These are phyloP conservation scores for Drosophila suboccidentalis DNA, from an alignment of 2,888 invertebrate genomes.

Conservation along the genomic window DNA sequence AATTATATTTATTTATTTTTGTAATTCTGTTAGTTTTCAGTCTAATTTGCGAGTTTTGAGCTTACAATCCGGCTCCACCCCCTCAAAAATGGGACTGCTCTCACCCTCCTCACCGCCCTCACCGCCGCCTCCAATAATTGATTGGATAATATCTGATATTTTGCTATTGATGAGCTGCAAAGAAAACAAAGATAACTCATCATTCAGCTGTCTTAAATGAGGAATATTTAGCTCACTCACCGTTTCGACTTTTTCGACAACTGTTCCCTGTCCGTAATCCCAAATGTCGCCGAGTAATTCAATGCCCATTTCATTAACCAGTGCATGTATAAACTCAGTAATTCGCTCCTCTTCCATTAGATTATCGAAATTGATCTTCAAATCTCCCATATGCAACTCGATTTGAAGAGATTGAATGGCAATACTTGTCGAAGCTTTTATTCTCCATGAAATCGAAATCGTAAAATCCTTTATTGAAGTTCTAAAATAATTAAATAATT, in stretches of 20 bases:
- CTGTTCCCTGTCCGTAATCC: constrained; percentile 65
- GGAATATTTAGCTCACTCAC: constrained; percentile 50
- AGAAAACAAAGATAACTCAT: neutral
- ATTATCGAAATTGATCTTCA: constrained; percentile 73
- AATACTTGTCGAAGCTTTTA: constrained; percentile 57
- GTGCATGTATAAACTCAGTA: constrained; percentile 75
- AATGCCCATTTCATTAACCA: constrained; percentile 81
- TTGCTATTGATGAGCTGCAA: constrained; percentile 74
- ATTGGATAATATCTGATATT: constrained; percentile 65
- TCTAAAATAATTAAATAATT: constrained; percentile 40
- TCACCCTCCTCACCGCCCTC: constrained; percentile 51
- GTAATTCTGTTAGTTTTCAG: constrained; percentile 27
- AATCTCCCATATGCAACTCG: constrained; percentile 65
- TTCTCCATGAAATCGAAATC: constrained; percentile 65
- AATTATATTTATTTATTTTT: constrained; percentile 1
- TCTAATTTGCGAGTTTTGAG: constrained; percentile 29
- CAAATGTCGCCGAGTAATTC: constrained; percentile 82
- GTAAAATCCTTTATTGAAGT: constrained; percentile 58
- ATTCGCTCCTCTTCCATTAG: constrained; percentile 80
- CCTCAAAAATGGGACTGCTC: constrained; percentile 78
- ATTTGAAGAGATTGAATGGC: constrained; percentile 74
- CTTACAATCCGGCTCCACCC: constrained; percentile 81
- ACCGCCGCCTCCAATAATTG: constrained; percentile 66
- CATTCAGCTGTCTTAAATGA: neutral
- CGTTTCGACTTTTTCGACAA: constrained; percentile 60